Evolutionary conservation across 2,888 invertebrate species (phyloP), one percentile per base, ranked within the genome.

Genomic region (Tipula unca): DNA sequence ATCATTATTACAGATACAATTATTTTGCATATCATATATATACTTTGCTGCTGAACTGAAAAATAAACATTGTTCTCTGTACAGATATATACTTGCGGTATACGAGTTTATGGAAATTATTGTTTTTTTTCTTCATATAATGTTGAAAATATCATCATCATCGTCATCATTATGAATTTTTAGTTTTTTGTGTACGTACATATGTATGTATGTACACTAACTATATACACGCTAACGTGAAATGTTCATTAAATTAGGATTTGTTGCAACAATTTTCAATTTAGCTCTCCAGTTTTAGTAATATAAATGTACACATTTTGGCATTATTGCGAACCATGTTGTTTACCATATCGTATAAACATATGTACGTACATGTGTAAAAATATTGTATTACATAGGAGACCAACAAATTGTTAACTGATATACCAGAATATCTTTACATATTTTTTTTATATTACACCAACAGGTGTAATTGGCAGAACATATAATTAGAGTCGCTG

Each of bases 211-310:
- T 48, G 48, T 17, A 17, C 0, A 48, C 48, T 1, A 48, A n/a
- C n/a, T n/a, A 14, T 14, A 48, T 48, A 32, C 6, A 48, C 69
- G 25, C 39, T 69, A 69, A 69, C 69, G 69, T 69, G 8, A 69
- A 69, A 69, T 69, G 69, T 69, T 69, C 69, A 69, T 69, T 69
- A 69, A 69, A 69, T 69, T 69, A 8, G 69, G 69, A 69, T 69
- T 69, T 69, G 69, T 13, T 69, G 69, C 69, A 20, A 69, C 0
- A 69, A 69, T 69, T 69, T 69, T 69, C 69, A 20, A 69, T 25
- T 69, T 69, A 69, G 10, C 69, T 69, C 69, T 69, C 69, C 3
- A 20, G 8, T 13, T 1, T 25, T 17, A 17, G 13, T 54, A 69
- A 25, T 69, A 69, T 10, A 25, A 8, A 10, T 69, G 25, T 69